Evolutionary conservation across 2,797 vertebrate genomes (phyloP).

Genomic region (Notamacropus eugenii): DNA sequence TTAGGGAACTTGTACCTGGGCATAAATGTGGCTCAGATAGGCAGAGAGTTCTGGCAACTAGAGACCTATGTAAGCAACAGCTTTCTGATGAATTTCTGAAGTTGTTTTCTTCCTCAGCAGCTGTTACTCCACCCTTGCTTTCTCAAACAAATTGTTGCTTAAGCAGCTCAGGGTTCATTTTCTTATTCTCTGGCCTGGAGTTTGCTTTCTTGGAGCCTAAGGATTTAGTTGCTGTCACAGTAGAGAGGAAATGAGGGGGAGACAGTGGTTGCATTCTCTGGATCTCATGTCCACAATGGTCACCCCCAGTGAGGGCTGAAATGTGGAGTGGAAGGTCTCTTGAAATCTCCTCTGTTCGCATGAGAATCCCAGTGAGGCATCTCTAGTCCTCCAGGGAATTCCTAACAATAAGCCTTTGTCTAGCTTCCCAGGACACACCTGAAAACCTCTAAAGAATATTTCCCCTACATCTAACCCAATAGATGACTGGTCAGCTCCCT

Average conservation of each 20-base stretch:
- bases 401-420: conserved; percentile 7
- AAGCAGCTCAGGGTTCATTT: conserved; percentile 3
- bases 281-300: neutral
- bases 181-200: neutral
- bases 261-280: neutral
- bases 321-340: neutral
- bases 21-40: neutral
- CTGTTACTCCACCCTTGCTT: neutral
- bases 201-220: neutral
- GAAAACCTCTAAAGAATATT: neutral
- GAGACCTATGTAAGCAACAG: neutral
- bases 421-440: neutral
- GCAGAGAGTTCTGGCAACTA: neutral
- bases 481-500: neutral
- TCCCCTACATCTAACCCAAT: conserved; percentile 23
- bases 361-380: neutral
- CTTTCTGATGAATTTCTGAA: conserved; percentile 15
- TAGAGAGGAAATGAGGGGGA: neutral
- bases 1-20: conserved; percentile 1
- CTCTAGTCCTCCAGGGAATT: neutral
- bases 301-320: neutral
- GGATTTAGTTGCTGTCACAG: neutral
- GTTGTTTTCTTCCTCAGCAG: neutral
- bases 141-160: neutral
- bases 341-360: neutral